Base-by-base conservation (phyloP, 2,113 vertebrate genomes). In the Crotophaga sulcirostris region DNA sequence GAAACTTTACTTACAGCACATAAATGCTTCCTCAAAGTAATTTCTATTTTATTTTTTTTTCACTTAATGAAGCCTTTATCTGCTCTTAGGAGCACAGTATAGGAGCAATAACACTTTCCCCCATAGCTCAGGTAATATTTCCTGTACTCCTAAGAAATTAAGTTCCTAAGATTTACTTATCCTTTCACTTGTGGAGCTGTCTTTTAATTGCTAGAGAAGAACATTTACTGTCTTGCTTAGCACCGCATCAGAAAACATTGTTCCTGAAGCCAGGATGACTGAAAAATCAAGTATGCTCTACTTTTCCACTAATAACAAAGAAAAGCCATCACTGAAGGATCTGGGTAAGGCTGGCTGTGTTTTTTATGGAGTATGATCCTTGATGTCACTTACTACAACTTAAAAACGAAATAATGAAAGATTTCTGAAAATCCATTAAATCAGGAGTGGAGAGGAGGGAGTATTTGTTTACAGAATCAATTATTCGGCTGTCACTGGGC, bases 381-480 rank as follows among this genome's bases (percentile, higher is more conserved):
- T 52, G 25, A 58, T 77, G 63, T 72, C 42, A 40, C 21, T 89
- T 62, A 62, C 3, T 93, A 59, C 76, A 80, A 70, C 51, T 85
- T 77, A 77, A 81, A 82, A 80, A 40, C 38, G 6, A 93, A 90
- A 84, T 64, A 47, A 52, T 51, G 42, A 56, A 86, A 82, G 36
- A 82, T 89, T 79, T 89, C 68, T 62, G 8, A 66, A 92, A 91
- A 62, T 75, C 49, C 36, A 62, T 69, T 69, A 55, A 62, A 64
- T 76, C 0, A 2, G 45, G 38, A 87, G 36, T 29, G 44, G 40
- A 80, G 25, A 76, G 25, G 40, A 90, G 31, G 88, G 83, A 86
- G 76, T 93, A 88, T 92, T 90, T 96, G 66, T 93, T 97, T 95
- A 92, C 54, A 76, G 87, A 84, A 89, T 94, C 83, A 82, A 54